Evolutionary conservation across 2,888 invertebrate species (phyloP), one percentile per base, ranked within the genome.

Genomic region (Dynastes maya): DNA sequence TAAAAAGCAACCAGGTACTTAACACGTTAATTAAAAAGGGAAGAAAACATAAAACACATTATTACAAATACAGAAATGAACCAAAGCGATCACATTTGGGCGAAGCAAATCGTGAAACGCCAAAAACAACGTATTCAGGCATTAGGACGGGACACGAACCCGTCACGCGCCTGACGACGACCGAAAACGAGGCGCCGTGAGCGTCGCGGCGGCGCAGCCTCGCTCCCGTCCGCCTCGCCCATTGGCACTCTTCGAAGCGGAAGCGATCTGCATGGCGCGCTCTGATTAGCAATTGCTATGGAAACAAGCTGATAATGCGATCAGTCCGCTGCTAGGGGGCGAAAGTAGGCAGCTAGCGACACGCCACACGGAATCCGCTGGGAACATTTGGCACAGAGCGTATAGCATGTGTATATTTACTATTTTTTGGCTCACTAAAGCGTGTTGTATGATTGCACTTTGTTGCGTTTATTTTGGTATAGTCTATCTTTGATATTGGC

Each of bases 221-320:
- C 82, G 82, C 75, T 78, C 77, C 70, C 82, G 82, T 81, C 70
- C 81, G 82, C 81, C 79, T 79, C 82, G 83, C 84, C 83, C 84
- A 87, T 87, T 87, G 87, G 88, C 86, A 87, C 87, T 86, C 86
- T 86, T 84, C 84, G 86, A 85, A 86, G 87, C 86, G 86, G 86
- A 87, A 86, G 86, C 84, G 85, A 87, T 88, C 85, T 85, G 86
- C 86, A 87, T 87, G 87, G 88, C 88, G 88, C 88, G 88, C 88
- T 87, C 88, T 89, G 90, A 90, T 91, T 90, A 91, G 90, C 90
- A 90, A 90, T 91, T 90, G 89, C 90, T 90, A 90, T 91, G 91
- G 91, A 89, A 90, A 91, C 91, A 90, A 89, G 88, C 89, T 88
- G 90, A 90, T 90, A 90, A 90, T 90, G 89, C 90, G 89, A 90